A percentile compares a stretch with the other conserved stretches of the same genome.
These are phyloP conservation scores for Anisognathus igniventris DNA, from an alignment of 2,797 vertebrate genomes.

Conservation along the genomic window DNA sequence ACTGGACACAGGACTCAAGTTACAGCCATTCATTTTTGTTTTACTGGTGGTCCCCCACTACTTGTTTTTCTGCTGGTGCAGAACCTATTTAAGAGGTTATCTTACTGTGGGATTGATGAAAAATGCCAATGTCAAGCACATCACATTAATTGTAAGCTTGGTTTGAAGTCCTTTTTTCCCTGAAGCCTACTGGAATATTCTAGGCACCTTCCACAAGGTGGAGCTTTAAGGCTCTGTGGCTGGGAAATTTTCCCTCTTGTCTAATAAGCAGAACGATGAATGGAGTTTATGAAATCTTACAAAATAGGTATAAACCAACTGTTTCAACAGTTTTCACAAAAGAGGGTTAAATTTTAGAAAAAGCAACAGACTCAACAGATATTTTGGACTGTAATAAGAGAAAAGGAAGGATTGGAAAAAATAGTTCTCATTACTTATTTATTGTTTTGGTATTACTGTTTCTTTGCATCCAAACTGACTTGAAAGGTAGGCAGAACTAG, in stretches of 20 bases:
- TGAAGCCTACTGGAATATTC: not conserved
- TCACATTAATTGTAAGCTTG: not conserved
- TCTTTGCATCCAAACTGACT: slow-evolving; percentile 19
- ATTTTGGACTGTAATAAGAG: not conserved
- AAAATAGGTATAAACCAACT: not conserved
- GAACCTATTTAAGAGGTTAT: not conserved
- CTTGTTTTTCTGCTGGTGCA: not conserved
- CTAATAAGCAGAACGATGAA: not conserved
- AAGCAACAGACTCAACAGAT: not conserved
- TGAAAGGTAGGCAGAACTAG: not conserved
- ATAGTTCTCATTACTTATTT: slow-evolving; percentile 46
- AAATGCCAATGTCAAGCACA: fast-evolving
- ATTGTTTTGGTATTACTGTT: slow-evolving; percentile 9
- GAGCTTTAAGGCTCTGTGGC: not conserved
- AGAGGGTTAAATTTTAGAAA: not conserved
- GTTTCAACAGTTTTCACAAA: not conserved
- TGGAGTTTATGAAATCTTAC: not conserved
- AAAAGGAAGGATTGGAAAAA: not conserved
- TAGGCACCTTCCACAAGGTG: slow-evolving; percentile 33
- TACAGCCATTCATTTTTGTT: not conserved
- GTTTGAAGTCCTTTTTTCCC: not conserved
- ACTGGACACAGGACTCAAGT: not conserved
- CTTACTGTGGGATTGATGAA: not conserved
- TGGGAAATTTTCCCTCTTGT: not conserved
- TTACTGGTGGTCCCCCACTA: not conserved